Conservation (phyloP, 2,797 vertebrate species). For the Chiroxiphia lanceolata region DNA sequence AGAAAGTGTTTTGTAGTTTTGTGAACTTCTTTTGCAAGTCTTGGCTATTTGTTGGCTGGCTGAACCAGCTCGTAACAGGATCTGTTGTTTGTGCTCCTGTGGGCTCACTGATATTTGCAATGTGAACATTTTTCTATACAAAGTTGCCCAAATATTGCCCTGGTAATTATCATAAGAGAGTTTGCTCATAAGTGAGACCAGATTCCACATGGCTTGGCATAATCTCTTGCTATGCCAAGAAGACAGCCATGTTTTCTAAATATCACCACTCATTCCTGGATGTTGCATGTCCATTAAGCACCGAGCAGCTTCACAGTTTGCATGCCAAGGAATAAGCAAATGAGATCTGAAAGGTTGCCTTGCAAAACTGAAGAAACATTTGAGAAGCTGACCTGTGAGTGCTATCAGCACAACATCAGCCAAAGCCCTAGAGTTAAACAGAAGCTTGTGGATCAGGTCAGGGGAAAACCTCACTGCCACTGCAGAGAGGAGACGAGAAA, state of each 20-base stretch:
- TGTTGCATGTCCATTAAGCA: neutral
- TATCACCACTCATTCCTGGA: neutral
- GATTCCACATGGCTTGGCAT: neutral
- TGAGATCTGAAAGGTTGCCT: neutral
- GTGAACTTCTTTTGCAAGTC: neutral
- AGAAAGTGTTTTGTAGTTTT: neutral
- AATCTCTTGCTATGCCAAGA: neutral
- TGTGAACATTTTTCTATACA: neutral
- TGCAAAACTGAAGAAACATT: neutral
- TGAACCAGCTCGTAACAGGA: neutral
- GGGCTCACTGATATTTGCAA: neutral
- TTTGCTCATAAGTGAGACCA: neutral
- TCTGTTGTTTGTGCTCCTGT: neutral
- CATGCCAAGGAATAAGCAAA: neutral
- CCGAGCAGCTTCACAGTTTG: neutral
- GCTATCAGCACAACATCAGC: neutral
- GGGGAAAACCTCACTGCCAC: neutral
- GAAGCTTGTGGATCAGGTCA: neutral
- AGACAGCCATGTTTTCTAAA: neutral
- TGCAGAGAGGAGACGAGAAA: neutral
- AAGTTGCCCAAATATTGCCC: neutral
- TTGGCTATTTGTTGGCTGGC: neutral
- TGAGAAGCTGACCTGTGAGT: neutral
- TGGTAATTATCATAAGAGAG: neutral
- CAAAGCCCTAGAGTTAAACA: neutral